phyloP scores from a whole-genome alignment of 2,113 vertebrate species.

The Seriola quinqueradiata region DNA sequence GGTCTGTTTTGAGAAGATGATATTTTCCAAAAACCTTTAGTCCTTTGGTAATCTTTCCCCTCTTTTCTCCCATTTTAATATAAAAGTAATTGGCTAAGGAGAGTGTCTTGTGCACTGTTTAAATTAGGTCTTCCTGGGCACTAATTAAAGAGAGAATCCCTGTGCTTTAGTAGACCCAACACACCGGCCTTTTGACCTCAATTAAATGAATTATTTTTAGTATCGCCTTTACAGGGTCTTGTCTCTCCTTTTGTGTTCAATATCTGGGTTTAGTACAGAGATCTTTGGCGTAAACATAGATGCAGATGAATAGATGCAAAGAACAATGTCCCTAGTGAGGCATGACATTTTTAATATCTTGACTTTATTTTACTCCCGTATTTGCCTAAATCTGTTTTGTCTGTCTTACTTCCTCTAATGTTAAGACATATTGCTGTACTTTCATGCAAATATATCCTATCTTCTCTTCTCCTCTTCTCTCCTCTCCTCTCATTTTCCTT shows the following conservation, averaged over 20 bases:
- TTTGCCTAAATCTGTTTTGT: constrained; percentile 10
- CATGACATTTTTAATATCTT: constrained; percentile 16
- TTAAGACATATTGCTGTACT: background rate
- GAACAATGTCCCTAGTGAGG: constrained; percentile 30
- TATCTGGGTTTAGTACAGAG: constrained; percentile 64
- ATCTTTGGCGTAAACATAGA: constrained; percentile 66
- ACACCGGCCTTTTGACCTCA: constrained; percentile 82
- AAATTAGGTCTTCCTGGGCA: constrained; percentile 86
- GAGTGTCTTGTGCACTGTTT: constrained; percentile 75
- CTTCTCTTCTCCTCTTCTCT: background rate
- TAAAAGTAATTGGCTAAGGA: constrained; percentile 83
- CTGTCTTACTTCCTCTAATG: background rate
- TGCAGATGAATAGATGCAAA: constrained; percentile 51
- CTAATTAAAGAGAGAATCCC: constrained; percentile 86
- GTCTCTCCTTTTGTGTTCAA: constrained; percentile 57
- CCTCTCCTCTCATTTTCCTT: constrained; percentile 10
- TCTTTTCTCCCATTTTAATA: constrained; percentile 73
- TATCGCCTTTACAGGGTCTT: constrained; percentile 53
- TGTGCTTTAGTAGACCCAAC: constrained; percentile 80
- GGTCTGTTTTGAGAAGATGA: constrained; percentile 67
- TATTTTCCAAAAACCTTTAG: constrained; percentile 64
- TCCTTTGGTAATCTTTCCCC: constrained; percentile 59
- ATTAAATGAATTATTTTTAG: constrained; percentile 88
- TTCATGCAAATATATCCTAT: constrained; percentile 18
- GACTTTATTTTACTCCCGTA: background rate